Percentiles rank a stretch among this genome's conserved stretches.
These are phyloP conservation scores for Platycercus adscitus DNA, from an alignment of 2,113 vertebrate species.

Conservation along the genomic window DNA sequence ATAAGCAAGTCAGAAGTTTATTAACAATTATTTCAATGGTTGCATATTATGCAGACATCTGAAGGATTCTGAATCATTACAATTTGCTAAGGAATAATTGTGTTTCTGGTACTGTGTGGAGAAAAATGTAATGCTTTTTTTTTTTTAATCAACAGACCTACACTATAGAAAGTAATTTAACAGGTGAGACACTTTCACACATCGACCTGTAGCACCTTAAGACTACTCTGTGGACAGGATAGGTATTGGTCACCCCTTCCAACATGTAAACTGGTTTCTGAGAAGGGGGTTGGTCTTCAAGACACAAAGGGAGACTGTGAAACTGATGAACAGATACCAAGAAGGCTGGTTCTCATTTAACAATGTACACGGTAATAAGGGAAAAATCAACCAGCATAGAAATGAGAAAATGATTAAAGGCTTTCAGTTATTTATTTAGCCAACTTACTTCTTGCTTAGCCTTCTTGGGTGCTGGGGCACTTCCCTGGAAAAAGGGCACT, in stretches of 20 bases:
- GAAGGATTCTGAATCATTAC: not conserved
- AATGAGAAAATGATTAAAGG: not conserved
- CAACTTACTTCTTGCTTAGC: not conserved
- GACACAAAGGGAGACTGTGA: not conserved
- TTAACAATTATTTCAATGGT: not conserved
- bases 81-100: not conserved
- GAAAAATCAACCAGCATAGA: not conserved
- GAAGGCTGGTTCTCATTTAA: not conserved
- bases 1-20: not conserved
- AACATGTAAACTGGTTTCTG: not conserved
- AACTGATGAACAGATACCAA: not conserved
- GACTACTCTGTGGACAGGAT: not conserved
- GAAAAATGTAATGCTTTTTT: not conserved
- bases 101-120: not conserved
- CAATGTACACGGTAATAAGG: not conserved
- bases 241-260: not conserved
- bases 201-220: fast-evolving
- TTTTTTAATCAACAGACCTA: not conserved
- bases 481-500: not conserved
- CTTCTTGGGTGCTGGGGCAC: not conserved
- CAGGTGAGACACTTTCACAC: not conserved
- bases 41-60: not conserved
- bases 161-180: not conserved
- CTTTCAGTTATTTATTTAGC: not conserved
- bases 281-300: not conserved